Percentiles rank a stretch among this genome's conserved stretches.
Evolutionary conservation across 30 jellyfish, hydroid and myxozoan species (phyloP).

Genomic region (Pelagia noctiluca): DNA sequence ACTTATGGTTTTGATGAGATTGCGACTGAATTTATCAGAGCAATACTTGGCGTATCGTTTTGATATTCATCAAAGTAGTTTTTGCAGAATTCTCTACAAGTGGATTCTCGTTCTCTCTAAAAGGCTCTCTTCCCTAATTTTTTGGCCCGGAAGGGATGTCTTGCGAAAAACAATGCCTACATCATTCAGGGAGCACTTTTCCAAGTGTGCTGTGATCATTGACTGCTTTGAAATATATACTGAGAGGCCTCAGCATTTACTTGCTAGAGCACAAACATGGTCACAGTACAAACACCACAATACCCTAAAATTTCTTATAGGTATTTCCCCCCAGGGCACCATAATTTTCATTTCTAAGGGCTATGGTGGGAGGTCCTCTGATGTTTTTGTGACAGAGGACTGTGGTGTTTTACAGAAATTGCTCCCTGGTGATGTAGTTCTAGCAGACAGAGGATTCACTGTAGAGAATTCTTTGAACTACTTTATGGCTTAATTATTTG

Average conservation of each 20-base stretch:
- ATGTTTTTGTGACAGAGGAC: slow-evolving; percentile 19
- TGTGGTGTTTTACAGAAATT: slow-evolving; percentile 18
- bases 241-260: slow-evolving; percentile 23
- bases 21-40: neutral
- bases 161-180: slow-evolving; percentile 26
- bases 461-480: neutral
- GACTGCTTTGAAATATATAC: slow-evolving; percentile 41
- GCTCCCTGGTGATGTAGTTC: slow-evolving; percentile 29
- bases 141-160: slow-evolving; percentile 15
- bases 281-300: slow-evolving; percentile 21
- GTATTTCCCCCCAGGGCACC: slow-evolving; percentile 46
- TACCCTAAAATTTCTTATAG: slow-evolving; percentile 14
- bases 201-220: slow-evolving; percentile 18
- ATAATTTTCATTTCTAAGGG: slow-evolving; percentile 11
- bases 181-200: neutral
- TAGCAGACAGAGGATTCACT: slow-evolving; percentile 56
- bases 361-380: slow-evolving; percentile 55
- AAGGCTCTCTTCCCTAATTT: slow-evolving; percentile 1
- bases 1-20: neutral
- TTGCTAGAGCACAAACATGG: slow-evolving; percentile 11
- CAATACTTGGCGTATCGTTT: slow-evolving; percentile 1
- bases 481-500: slow-evolving; percentile 13
- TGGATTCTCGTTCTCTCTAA: neutral
- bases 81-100: slow-evolving; percentile 17
- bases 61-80: neutral